Evolutionary conservation across 1,140 invertebrate genomes (phyloP), one percentile per base, ranked within the genome.

Genomic region (Capitella teleta): DNA sequence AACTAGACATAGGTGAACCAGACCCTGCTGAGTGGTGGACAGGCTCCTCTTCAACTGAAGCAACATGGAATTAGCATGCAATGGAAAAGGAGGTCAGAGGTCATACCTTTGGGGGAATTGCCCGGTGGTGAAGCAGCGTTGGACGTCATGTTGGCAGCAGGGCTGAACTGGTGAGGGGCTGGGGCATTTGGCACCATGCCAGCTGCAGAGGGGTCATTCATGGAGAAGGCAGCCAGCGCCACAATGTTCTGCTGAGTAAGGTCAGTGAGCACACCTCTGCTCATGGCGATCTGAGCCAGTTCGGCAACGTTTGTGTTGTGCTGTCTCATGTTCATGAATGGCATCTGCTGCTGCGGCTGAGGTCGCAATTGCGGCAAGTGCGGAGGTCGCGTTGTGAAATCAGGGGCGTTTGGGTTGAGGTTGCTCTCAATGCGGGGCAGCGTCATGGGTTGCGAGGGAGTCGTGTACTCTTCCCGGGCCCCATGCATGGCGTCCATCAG

Each of bases 371-470:
- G 42, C 42, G 21, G 42, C 25, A 1, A 16, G 21, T 23, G 21
- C 42, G 24, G 42, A 3, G 16, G 42, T 10, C 26, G 42, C 21
- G 25, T 26, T 41, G 79, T 79, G 63, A 90, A 91, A 69, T 89
- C 86, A 2, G 86, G 86, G 18, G 87, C 87, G 60, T 87, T 81
- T 1, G 87, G 87, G 74, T 91, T 91, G 43, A 91, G 76, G 43
- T 85, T 77, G 28, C 85, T 88, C 51, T 74, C 70, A 25, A 76
- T 70, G 43, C 70, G 64, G 5, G 68, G 68, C 41, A 70, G 56
- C 14, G 66, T 73, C 66, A 70, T 66, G 21, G 68, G 67, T 47
- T 68, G 61, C 41, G 63, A 43, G 65, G 77, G 46, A 62, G 76
- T 60, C 52, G 67, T 56, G 57, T 69, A 66, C 53, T 68, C 64